Conservation (phyloP, 2,113 vertebrate species). For the Mellivora capensis region DNA sequence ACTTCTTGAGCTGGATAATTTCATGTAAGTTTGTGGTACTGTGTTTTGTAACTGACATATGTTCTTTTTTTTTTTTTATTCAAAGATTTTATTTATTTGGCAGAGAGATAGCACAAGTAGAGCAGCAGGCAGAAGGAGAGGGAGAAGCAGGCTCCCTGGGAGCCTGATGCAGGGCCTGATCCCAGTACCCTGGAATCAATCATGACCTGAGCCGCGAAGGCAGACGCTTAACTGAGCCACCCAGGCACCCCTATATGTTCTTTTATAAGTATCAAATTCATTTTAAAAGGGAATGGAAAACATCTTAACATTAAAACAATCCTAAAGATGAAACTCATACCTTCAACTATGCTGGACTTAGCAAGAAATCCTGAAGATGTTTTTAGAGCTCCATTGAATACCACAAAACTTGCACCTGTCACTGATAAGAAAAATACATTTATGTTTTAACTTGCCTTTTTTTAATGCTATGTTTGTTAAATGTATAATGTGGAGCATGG, state of each 20-base stretch:
- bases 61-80: not conserved
- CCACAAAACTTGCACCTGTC: constrained; percentile 96
- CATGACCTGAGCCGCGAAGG: too few relatives aligned
- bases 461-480: constrained; percentile 17
- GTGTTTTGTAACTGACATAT: not conserved
- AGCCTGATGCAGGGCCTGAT: too few relatives aligned
- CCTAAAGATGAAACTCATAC: constrained; percentile 79
- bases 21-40: not conserved
- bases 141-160: too few relatives aligned
- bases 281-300: constrained; percentile 31
- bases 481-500: not conserved
- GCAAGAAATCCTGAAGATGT: constrained; percentile 94
- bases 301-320: constrained; percentile 30
- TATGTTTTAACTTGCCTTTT: not conserved
- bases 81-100: too few relatives aligned
- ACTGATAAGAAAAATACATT: constrained; percentile 81
- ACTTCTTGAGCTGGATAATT: not conserved
- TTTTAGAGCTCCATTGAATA: constrained; percentile 96
- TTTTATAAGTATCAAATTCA: constrained; percentile 19
- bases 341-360: constrained; percentile 97
- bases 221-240: too few relatives aligned
- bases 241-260: not conserved
- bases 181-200: too few relatives aligned
- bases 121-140: too few relatives aligned
- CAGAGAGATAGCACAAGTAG: too few relatives aligned